Evolutionary conservation across 2,888 invertebrate genomes (phyloP).

Genomic region (Nymphalis urticae): DNA sequence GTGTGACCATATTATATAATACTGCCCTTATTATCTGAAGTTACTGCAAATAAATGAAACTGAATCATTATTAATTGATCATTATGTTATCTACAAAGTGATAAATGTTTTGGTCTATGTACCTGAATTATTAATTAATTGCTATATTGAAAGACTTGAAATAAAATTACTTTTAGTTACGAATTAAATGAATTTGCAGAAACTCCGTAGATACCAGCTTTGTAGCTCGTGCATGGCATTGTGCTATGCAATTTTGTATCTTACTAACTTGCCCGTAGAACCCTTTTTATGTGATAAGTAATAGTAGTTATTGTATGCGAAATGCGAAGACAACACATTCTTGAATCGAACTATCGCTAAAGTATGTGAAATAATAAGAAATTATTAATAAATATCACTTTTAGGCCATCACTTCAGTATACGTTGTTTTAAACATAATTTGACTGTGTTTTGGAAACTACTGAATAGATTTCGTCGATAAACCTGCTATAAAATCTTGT

Average conservation of each 20-base stretch:
- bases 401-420: background rate
- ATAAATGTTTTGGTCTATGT: too few species aligned
- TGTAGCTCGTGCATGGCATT: conserved; percentile 2
- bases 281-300: background rate
- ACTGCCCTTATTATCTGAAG: too few species aligned
- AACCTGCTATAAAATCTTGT: too few species aligned
- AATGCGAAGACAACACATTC: background rate
- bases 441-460: background rate
- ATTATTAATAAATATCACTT: background rate
- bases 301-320: background rate
- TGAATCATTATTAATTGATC: too few species aligned
- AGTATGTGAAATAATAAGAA: background rate
- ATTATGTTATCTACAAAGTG: too few species aligned
- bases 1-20: background rate
- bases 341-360: background rate
- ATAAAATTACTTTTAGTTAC: too few species aligned
- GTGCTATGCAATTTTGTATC: background rate
- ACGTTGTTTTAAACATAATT: background rate
- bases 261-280: conserved; percentile 1
- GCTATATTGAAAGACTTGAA: too few species aligned
- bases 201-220: background rate
- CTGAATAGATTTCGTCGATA: too few species aligned
- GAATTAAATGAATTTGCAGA: background rate
- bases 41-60: background rate
- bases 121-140: too few species aligned